phyloP scores from a whole-genome alignment of 2,888 invertebrate genomes.

The Gibbula magus region DNA sequence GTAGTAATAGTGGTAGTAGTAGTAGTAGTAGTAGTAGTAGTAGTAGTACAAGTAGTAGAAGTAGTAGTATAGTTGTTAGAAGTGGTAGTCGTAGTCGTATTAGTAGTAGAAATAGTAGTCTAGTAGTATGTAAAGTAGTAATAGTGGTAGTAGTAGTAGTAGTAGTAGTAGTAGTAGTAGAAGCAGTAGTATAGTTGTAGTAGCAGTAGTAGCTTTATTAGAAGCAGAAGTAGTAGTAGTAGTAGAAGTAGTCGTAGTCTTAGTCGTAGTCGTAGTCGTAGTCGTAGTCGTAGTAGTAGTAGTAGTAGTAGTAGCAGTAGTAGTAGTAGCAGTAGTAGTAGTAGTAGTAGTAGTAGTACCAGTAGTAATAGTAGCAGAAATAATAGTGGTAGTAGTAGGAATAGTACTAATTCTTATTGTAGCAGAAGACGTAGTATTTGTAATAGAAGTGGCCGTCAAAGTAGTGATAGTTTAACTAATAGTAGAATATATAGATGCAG shows the following conservation, averaged over 20 bases:
- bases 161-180: too few species aligned
- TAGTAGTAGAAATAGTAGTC: not conserved
- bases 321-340: not conserved
- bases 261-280: slow-evolving; percentile 19
- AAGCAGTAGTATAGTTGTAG: not conserved
- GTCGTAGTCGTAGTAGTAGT: not conserved
- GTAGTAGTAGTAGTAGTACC: not conserved
- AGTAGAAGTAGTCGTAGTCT: not conserved
- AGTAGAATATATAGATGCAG: too few species aligned
- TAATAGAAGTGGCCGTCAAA: too few species aligned
- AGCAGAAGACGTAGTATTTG: not conserved
- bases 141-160: not conserved
- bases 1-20: slow-evolving; percentile 6
- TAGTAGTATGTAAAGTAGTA: not conserved
- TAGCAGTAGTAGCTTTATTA: not conserved
- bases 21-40: slow-evolving; percentile 26
- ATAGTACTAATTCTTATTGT: not conserved
- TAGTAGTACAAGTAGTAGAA: not conserved
- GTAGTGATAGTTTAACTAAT: too few species aligned
- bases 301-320: slow-evolving; percentile 14
- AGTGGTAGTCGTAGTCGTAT: not conserved
- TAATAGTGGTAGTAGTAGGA: not conserved
- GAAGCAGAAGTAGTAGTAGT: not conserved
- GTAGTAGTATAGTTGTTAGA: not conserved
- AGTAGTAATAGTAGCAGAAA: not conserved